These are phyloP conservation scores for Apodemia duryi DNA, from an alignment of 2,888 invertebrate species.

Conservation along the genomic window DNA sequence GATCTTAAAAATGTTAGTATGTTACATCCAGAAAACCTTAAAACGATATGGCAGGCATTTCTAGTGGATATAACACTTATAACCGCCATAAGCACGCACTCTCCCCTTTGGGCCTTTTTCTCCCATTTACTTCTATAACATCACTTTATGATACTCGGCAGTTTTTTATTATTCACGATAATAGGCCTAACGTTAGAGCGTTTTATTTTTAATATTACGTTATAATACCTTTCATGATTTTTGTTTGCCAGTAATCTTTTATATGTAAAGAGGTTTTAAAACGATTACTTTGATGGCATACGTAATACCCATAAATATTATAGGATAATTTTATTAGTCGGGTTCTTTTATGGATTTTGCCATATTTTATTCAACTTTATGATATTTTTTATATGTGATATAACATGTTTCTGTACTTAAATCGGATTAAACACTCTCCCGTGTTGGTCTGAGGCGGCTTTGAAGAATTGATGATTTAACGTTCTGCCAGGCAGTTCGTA, in stretches of 20 bases:
- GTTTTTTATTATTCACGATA: conserved; percentile 74
- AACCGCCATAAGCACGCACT: conserved; percentile 38
- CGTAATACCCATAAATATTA: conserved; percentile 10
- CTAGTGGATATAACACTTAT: conserved; percentile 32
- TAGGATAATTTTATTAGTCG: conserved; percentile 12
- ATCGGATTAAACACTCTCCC: too few relatives aligned
- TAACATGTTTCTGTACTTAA: neutral
- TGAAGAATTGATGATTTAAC: too few relatives aligned
- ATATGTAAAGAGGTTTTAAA: conserved; percentile 15
- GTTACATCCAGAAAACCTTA: neutral
- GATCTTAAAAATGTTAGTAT: too few relatives aligned
- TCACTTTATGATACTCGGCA: conserved; percentile 69
- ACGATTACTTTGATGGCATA: conserved; percentile 14
- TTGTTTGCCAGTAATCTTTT: conserved; percentile 10
- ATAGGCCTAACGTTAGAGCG: conserved; percentile 66
- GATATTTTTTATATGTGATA: neutral
- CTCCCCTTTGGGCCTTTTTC: conserved; percentile 56
- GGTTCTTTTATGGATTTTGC: conserved; percentile 8
- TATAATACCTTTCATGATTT: conserved; percentile 18
- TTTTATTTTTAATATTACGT: conserved; percentile 42
- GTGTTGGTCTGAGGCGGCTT: too few relatives aligned
- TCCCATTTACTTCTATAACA: conserved; percentile 69
- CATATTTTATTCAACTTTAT: conserved; percentile 5
- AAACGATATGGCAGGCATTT: conserved; percentile 26
- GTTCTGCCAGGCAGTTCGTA: too few relatives aligned